Evolutionary conservation across 2,113 vertebrate genomes (phyloP).

Genomic region (Sceloporus undulatus): DNA sequence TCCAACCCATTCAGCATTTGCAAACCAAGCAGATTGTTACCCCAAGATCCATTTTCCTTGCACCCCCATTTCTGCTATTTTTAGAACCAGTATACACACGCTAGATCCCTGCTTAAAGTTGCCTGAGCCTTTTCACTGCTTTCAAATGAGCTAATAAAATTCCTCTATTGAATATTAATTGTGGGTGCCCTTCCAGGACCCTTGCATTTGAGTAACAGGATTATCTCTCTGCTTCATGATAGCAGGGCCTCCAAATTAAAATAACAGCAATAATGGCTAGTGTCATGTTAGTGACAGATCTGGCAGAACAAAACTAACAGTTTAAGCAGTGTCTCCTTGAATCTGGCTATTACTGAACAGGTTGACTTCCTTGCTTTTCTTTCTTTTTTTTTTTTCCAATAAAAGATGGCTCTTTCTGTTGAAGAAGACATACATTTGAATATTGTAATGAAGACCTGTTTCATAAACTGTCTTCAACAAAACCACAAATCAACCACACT

Average conservation of each 20-base stretch:
- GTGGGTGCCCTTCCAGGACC: no score
- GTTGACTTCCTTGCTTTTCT: background rate
- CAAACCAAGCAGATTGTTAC: no score
- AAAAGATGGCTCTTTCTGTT: background rate
- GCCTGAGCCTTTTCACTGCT: no score
- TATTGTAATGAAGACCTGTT: slow-evolving; percentile 54
- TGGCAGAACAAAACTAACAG: background rate
- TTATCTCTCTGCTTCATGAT: background rate
- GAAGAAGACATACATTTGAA: slow-evolving; percentile 46
- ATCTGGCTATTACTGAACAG: background rate
- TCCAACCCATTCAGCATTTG: no score
- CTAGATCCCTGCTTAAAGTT: no score
- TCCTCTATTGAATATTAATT: no score
- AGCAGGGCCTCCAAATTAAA: background rate
- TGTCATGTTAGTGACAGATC: background rate
- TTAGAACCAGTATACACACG: no score
- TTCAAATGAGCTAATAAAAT: no score
- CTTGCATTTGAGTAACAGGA: background rate
- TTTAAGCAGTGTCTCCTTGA: background rate
- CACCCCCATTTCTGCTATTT: no score
- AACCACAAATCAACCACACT: slow-evolving; percentile 71
- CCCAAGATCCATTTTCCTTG: no score
- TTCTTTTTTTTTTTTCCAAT: background rate
- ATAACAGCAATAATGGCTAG: background rate
- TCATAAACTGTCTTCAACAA: slow-evolving; percentile 67